phyloP scores from a whole-genome alignment of 2,113 vertebrate species.

The Syngnathus scovelli region DNA sequence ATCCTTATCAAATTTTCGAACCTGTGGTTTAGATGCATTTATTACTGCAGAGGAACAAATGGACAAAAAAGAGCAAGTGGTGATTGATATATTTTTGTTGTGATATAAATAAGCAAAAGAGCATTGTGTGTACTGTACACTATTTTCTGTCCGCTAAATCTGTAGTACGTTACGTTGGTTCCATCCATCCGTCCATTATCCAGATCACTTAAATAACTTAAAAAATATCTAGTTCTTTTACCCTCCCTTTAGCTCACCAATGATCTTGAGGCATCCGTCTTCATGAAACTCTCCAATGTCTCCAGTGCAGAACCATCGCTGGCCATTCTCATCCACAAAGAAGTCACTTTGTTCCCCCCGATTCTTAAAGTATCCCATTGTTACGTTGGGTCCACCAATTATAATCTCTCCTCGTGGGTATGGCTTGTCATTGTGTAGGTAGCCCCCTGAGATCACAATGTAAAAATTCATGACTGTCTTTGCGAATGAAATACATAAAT shows the following conservation, averaged over 20 bases:
- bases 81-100: too few relatives aligned
- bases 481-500: not conserved
- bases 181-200: too few relatives aligned
- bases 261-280: slow-evolving; percentile 92
- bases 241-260: slow-evolving; percentile 71
- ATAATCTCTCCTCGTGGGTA: slow-evolving; percentile 90
- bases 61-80: too few relatives aligned
- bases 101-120: too few relatives aligned
- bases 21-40: too few relatives aligned
- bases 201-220: not conserved
- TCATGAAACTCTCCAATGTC: slow-evolving; percentile 90
- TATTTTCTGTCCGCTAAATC: too few relatives aligned
- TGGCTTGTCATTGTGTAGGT: slow-evolving; percentile 84
- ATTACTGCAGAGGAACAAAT: too few relatives aligned
- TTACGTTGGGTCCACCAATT: slow-evolving; percentile 87
- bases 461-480: not conserved
- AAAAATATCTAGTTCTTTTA: not conserved
- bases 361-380: slow-evolving; percentile 96
- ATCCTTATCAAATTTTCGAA: too few relatives aligned
- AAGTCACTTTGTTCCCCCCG: slow-evolving; percentile 79
- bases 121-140: too few relatives aligned
- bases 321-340: slow-evolving; percentile 80
- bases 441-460: slow-evolving; percentile 75
- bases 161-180: too few relatives aligned
- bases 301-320: slow-evolving; percentile 93